Evolutionary conservation across 2,797 vertebrate genomes (phyloP).

Genomic region (Sparidentex hasta): DNA sequence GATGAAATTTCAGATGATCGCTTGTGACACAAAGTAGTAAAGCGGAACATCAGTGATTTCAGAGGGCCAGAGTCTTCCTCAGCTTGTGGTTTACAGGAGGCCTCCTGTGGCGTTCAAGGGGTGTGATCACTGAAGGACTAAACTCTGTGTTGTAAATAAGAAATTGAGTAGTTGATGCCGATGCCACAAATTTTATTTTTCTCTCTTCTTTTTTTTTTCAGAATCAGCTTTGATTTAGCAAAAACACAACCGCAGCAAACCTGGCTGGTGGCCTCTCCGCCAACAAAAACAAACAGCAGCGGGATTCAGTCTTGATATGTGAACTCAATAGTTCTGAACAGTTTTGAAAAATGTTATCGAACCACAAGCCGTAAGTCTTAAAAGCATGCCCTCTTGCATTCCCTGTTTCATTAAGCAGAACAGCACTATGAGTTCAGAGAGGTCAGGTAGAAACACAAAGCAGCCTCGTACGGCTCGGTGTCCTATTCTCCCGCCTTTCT

Average conservation of each 20-base stretch:
- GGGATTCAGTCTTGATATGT: background rate
- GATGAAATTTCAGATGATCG: too few relatives aligned
- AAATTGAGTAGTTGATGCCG: too few relatives aligned
- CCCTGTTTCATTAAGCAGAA: slow-evolving; percentile 24
- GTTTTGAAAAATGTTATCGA: background rate
- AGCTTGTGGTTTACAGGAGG: too few relatives aligned
- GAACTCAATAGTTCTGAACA: slow-evolving; percentile 3
- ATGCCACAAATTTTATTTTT: too few relatives aligned
- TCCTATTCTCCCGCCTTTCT: slow-evolving; percentile 24
- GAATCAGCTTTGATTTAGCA: background rate
- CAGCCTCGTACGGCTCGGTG: slow-evolving; percentile 15
- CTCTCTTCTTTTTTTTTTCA: background rate
- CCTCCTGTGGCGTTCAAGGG: too few relatives aligned
- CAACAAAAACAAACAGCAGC: background rate
- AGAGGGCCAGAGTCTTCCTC: too few relatives aligned
- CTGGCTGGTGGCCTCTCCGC: background rate
- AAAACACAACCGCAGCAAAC: background rate
- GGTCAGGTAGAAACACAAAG: slow-evolving; percentile 17
- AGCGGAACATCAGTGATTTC: too few relatives aligned
- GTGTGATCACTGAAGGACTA: too few relatives aligned
- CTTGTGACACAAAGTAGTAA: too few relatives aligned
- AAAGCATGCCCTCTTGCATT: slow-evolving; percentile 1
- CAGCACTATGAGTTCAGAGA: background rate
- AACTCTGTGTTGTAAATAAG: too few relatives aligned
- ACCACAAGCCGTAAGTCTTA: background rate